A percentile compares a stretch with the other conserved stretches of the same genome.
phyloP scores from a whole-genome alignment of 2,888 invertebrate species.

The Cinara cedri region DNA sequence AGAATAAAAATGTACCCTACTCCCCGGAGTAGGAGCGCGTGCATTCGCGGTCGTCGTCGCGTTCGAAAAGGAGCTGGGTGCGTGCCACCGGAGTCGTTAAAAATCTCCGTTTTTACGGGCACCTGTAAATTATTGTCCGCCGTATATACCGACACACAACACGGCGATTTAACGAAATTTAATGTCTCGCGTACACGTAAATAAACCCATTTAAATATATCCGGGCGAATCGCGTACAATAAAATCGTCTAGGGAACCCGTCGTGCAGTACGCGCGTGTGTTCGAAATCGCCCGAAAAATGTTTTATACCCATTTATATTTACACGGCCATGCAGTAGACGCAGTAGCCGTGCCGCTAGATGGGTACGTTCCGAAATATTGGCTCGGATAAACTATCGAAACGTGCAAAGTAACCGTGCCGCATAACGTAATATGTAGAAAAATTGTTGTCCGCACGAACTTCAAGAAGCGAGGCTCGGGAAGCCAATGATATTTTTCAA shows the following conservation, averaged over 20 bases:
- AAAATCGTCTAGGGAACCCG: slow-evolving; percentile 18
- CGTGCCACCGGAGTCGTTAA: slow-evolving; percentile 56
- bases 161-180: slow-evolving; percentile 52
- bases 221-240: background rate
- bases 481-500: too few relatives aligned
- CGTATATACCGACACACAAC: slow-evolving; percentile 21
- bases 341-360: too few relatives aligned
- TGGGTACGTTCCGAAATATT: too few relatives aligned
- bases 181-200: slow-evolving; percentile 40
- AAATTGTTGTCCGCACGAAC: too few relatives aligned
- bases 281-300: background rate
- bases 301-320: too few relatives aligned
- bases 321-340: too few relatives aligned
- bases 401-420: too few relatives aligned
- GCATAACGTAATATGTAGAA: too few relatives aligned
- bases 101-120: slow-evolving; percentile 40
- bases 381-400: too few relatives aligned
- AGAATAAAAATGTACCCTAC: background rate
- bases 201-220: slow-evolving; percentile 28
- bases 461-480: too few relatives aligned
- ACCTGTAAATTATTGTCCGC: slow-evolving; percentile 49
- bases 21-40: background rate
- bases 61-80: slow-evolving; percentile 34
- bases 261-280: background rate
- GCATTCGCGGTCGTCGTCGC: background rate